Conservation (phyloP, 2,888 invertebrate genomes). For the Lasioglossum leucozonium region DNA sequence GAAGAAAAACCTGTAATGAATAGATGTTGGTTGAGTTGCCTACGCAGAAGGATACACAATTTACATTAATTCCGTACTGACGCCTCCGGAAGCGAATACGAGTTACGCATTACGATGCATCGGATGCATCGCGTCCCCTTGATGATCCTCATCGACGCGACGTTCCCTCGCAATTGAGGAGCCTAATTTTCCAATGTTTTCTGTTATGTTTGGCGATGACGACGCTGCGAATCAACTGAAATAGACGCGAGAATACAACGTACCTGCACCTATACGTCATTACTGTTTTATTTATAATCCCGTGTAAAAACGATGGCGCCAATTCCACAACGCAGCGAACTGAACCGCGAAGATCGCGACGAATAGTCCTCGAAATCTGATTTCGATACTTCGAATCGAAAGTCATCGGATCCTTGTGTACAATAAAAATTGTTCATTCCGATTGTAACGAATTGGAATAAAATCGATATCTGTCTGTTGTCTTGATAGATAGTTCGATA, state of each 20-base stretch:
- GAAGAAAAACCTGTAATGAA: background rate
- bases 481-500: too few relatives aligned
- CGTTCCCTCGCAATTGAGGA: background rate
- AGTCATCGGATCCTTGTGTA: background rate
- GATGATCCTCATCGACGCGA: constrained; percentile 1
- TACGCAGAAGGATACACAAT: background rate
- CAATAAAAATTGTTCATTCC: too few relatives aligned
- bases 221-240: constrained; percentile 61
- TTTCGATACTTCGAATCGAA: background rate
- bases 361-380: background rate
- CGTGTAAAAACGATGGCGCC: background rate
- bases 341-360: background rate
- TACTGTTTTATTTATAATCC: constrained; percentile 23
- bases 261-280: constrained; percentile 46
- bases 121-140: constrained; percentile 14
- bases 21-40: background rate
- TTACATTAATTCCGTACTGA: background rate
- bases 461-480: too few relatives aligned
- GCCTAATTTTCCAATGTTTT: constrained; percentile 8
- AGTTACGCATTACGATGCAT: constrained; percentile 8
- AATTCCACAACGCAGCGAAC: background rate
- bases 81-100: constrained; percentile 11
- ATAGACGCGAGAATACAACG: constrained; percentile 61
- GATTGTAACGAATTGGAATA: too few relatives aligned
- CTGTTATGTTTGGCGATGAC: constrained; percentile 70